Evolutionary conservation across 2,113 vertebrate genomes (phyloP).

Genomic region (Siphamia tubifer): DNA sequence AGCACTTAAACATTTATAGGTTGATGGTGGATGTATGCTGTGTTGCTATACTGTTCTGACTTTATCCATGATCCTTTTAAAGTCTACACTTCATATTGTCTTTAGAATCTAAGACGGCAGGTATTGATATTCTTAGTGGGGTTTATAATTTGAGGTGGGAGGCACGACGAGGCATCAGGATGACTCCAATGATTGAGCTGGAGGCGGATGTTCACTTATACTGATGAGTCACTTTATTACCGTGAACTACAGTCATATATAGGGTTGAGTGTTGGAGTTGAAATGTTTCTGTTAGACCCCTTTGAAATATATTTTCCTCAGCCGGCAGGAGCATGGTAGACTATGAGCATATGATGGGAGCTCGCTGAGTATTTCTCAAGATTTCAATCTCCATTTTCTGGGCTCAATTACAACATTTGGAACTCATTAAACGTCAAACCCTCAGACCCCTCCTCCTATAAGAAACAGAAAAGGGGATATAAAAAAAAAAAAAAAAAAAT

Average conservation of each 20-base stretch:
- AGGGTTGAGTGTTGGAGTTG: constrained; percentile 14
- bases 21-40: no score
- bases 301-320: constrained; percentile 46
- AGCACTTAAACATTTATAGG: background rate
- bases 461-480: constrained; percentile 68
- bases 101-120: background rate
- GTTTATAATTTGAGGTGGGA: constrained; percentile 35
- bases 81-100: no score
- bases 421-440: constrained; percentile 80
- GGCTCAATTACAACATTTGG: constrained; percentile 82
- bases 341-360: constrained; percentile 41
- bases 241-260: constrained; percentile 14
- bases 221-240: constrained; percentile 31
- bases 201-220: constrained; percentile 1
- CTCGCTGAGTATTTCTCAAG: constrained; percentile 69
- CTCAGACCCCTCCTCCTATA: constrained; percentile 69
- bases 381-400: constrained; percentile 67
- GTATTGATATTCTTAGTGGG: background rate
- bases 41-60: no score
- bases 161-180: background rate
- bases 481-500: constrained; percentile 72
- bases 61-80: no score
- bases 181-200: constrained; percentile 28
- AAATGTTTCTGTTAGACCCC: constrained; percentile 21
- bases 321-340: constrained; percentile 18